Base-by-base conservation (phyloP, 2,888 invertebrate genomes). In the Protonemura montana region DNA sequence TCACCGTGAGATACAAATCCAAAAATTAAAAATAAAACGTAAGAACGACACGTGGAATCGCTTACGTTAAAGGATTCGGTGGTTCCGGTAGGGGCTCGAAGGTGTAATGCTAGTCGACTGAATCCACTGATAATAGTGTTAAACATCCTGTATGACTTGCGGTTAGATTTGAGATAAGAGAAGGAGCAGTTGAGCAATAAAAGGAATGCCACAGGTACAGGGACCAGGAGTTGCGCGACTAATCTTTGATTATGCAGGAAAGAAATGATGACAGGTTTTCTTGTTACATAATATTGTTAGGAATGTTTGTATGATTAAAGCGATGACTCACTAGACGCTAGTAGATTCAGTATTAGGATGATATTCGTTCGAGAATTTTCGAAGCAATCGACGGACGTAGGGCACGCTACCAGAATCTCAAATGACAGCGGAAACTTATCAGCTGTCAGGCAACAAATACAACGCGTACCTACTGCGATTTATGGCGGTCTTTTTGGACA, bases 21-120 rank as follows among this genome's bases (percentile, higher is more conserved):
- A 76, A 5, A 76, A 78, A 27, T 0, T n/a, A 27, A 13, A 13
- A 16, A 78, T 13, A 6, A 78, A 78, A 78, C 78, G 26, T 28
- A 28, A 78, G 28, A 78, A 0, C n/a, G 28, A 78, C 78, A 5
- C 1, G 21, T 30, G 16, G 21, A 27, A 30, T 29, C 26, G 84
- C 84, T 84, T 84, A 84, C 84, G 59, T 84, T 84, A 76, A 84
- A 84, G n/a, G 84, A 84, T 27, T 84, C 76, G 29, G 84, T 84
- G n/a, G 84, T 59, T 28, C 84, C 84, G 2, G 84, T 84, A 26
- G 84, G 84, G n/a, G 84, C 76, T 27, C 76, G 59, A 21, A 84
- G 27, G 26, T 84, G 84, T 84, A 84, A 84, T 30, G 29, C 59
- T 27, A 84, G 76, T 25, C 84, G 84, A 13, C 26, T 27, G 59